Percentiles rank a stretch among this genome's conserved stretches.
Evolutionary conservation across 2,797 vertebrate genomes (phyloP).

Genomic region (Meda fulgida): DNA sequence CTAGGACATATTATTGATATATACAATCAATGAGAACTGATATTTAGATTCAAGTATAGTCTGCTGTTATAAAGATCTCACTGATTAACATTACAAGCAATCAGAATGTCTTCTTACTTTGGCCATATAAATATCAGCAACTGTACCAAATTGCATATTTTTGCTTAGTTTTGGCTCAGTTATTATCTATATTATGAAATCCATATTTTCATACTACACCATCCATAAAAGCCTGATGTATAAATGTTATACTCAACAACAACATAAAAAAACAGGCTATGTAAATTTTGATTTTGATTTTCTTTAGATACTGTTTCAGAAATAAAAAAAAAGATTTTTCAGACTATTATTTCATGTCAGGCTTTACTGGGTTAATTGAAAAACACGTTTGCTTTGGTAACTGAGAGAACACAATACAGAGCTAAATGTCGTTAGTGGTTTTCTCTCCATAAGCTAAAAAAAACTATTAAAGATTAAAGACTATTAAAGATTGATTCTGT

Average conservation of each 20-base stretch:
- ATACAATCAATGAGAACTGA: not conserved
- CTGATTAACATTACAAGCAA: not conserved
- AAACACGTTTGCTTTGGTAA: not conserved
- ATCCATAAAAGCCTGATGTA: not conserved
- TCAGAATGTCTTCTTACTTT: not conserved
- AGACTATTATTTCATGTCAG: not conserved
- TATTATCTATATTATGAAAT: not conserved
- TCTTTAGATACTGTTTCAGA: not conserved
- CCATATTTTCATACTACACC: not conserved
- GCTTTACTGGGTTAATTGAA: not conserved
- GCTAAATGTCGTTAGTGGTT: fast-evolving
- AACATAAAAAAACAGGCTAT: not conserved
- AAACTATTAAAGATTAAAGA: not conserved
- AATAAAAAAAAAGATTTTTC: no score
- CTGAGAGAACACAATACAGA: not conserved
- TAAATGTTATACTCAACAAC: not conserved
- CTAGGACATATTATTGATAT: not conserved
- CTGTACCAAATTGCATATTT: not conserved
- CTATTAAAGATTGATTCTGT: not conserved
- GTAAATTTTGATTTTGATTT: not conserved
- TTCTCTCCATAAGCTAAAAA: no score
- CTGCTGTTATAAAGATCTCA: not conserved
- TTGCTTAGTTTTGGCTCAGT: not conserved
- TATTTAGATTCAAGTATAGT: not conserved
- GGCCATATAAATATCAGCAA: not conserved